Evolutionary conservation across 2,113 vertebrate genomes (phyloP).

Genomic region (human): GRCh38 chr12:126887001-126887500

Average conservation of each 20-base stretch:
- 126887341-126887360: background rate
- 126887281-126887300: background rate
- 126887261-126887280: background rate
- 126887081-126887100: background rate
- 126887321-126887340: too few relatives aligned
- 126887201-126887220: background rate
- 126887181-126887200: background rate
- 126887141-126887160: too few relatives aligned
- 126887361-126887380: background rate
- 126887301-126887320: background rate
- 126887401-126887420: background rate
- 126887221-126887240: background rate
- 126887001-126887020: background rate
- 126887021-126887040: background rate
- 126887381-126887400: background rate
- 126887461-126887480: too few relatives aligned
- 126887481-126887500: background rate
- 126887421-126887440: background rate
- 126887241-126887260: background rate
- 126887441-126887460: background rate
- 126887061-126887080: rapidly evolving
- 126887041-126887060: background rate
- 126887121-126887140: background rate
- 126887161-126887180: background rate
- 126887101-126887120: rapidly evolving